These are phyloP conservation scores for Alexandromys fortis DNA, from an alignment of 2,113 vertebrate genomes.

Conservation along the genomic window DNA sequence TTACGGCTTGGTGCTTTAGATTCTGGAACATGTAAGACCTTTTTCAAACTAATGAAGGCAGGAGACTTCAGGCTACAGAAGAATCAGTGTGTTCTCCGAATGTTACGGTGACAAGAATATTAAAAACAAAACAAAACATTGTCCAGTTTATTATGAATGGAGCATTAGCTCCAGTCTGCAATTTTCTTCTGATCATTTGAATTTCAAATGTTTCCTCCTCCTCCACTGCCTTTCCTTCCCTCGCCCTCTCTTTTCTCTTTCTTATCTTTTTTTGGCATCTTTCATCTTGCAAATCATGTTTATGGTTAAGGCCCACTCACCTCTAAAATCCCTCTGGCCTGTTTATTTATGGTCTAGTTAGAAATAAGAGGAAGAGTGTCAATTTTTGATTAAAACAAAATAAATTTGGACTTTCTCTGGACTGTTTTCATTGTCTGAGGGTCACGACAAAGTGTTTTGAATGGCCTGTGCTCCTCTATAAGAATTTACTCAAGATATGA, in stretches of 20 bases:
- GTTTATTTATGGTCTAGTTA: neutral
- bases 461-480: neutral
- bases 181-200: neutral
- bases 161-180: neutral
- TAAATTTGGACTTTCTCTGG: neutral
- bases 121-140: neutral
- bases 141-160: neutral
- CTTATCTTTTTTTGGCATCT: neutral
- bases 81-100: neutral
- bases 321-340: neutral
- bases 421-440: neutral
- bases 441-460: neutral
- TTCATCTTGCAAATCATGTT: neutral
- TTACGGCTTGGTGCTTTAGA: neutral
- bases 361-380: neutral
- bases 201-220: neutral
- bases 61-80: neutral
- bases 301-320: neutral
- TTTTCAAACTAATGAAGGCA: neutral
- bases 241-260: neutral
- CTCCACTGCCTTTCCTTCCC: neutral
- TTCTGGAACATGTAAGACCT: neutral
- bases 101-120: neutral
- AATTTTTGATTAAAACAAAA: conserved; percentile 3
- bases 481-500: neutral